Evolutionary conservation across 2,888 invertebrate species (phyloP).

Genomic region (Nyleta sp.): DNA sequence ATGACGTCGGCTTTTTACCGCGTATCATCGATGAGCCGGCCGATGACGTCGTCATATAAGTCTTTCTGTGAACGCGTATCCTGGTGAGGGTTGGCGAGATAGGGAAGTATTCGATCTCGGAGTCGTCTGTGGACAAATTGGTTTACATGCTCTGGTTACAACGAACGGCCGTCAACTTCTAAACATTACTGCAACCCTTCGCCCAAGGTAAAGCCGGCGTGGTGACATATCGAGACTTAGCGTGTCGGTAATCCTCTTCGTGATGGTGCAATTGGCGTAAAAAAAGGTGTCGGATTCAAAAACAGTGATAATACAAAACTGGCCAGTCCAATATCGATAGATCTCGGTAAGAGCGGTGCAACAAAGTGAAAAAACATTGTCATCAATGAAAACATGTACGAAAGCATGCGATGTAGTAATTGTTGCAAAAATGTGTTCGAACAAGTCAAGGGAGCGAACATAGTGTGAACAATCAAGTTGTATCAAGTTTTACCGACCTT

Average conservation of each 20-base stretch:
- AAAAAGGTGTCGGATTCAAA: conserved; percentile 59
- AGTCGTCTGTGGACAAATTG: conserved; percentile 87
- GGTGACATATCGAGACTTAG: conserved; percentile 67
- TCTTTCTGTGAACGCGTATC: conserved; percentile 89
- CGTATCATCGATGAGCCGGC: conserved; percentile 83
- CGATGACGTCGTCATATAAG: conserved; percentile 82
- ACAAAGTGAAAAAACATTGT: conserved; percentile 50
- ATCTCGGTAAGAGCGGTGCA: conserved; percentile 74
- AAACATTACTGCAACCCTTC: conserved; percentile 70
- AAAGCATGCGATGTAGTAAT: conserved; percentile 35
- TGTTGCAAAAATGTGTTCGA: no score
- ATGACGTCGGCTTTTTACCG: conserved; percentile 84
- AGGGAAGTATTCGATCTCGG: conserved; percentile 92
- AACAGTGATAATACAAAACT: conserved; percentile 64
- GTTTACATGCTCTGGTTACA: conserved; percentile 64
- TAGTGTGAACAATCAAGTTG: no score
- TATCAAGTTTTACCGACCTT: conserved; percentile 24
- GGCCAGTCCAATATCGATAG: conserved; percentile 78
- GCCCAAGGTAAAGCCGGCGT: conserved; percentile 73
- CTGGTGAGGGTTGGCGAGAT: conserved; percentile 91
- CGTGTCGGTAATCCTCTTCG: conserved; percentile 72
- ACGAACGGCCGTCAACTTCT: conserved; percentile 55
- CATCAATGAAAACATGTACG: conserved; percentile 19
- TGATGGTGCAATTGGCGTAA: conserved; percentile 68
- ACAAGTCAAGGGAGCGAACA: no score